Evolutionary conservation across 1,140 invertebrate genomes (phyloP), one percentile per base, ranked within the genome.

Genomic region (Diplogasteroides magnus): DNA sequence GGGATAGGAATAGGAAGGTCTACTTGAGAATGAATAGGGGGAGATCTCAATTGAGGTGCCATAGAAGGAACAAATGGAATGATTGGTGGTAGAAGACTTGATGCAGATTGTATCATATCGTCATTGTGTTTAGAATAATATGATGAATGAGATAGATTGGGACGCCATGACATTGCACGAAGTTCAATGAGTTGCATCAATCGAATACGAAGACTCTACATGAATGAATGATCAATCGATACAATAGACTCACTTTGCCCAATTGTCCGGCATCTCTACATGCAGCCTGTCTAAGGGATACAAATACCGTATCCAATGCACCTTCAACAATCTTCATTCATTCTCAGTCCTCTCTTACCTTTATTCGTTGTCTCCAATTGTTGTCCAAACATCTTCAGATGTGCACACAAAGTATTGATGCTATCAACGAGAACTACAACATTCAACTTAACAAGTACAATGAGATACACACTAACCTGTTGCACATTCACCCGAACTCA

Each of bases 121-220:
- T 11, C 70, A 58, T 27, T 74, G 59, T 64, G 48, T 57, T 81
- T 79, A 27, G 82, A 37, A 59, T 80, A 79, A 59, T 79, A 79
- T 56, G 80, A 78, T 19, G 70, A 78, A 67, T 79, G 79, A 25
- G 79, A 76, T 26, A 80, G 65, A 57, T 79, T 80, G 0, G 80
- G 70, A 23, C 77, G 29, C 78, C 78, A 80, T 28, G 73, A 63
- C 78, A 80, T 80, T 0, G 78, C 78, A 37, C 79, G 56, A 15
- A 80, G 65, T 58, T 80, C 78, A 32, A 80, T 73, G 2, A 80
- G 64, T 58, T 80, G 79, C 78, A 80, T 80, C 26, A 80, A 48
- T 11, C 37, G 37, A 19, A 48, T 6, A 48, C 37, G 37, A 19
- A 48, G 19, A 48, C 6, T 48, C 37, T 48, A 48, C 37, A 6